Conservation (phyloP, 2,888 invertebrate genomes). For the Cremastobaeus sp. region DNA sequence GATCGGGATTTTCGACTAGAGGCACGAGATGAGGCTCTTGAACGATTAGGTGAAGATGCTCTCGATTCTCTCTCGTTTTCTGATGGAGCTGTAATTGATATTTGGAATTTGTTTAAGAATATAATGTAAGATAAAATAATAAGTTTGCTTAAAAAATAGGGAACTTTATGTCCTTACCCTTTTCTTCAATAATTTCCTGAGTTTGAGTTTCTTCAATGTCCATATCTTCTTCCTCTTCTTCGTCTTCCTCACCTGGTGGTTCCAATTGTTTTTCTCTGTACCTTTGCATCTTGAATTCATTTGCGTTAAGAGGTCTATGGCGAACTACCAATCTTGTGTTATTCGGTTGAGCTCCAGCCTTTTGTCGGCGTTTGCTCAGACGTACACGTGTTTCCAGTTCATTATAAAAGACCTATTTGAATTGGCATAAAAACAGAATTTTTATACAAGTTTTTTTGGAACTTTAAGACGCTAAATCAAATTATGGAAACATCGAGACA, state of each 20-base stretch:
- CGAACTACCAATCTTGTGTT: slow-evolving; percentile 93
- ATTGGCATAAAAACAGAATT: background rate
- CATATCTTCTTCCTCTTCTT: slow-evolving; percentile 85
- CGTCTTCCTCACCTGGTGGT: slow-evolving; percentile 85
- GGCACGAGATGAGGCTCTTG: slow-evolving; percentile 70
- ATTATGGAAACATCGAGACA: too few relatives aligned
- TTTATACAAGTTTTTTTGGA: background rate
- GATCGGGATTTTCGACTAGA: slow-evolving; percentile 71
- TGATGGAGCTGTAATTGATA: slow-evolving; percentile 70
- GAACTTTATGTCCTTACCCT: slow-evolving; percentile 65
- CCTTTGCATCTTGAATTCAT: slow-evolving; percentile 91
- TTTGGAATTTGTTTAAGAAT: background rate
- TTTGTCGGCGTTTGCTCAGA: slow-evolving; percentile 93
- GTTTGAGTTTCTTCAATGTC: slow-evolving; percentile 80
- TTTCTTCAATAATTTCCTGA: slow-evolving; percentile 72
- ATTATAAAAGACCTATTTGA: slow-evolving; percentile 88
- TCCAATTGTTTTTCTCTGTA: slow-evolving; percentile 93
- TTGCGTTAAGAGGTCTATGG: slow-evolving; percentile 90
- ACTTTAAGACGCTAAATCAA: too few relatives aligned
- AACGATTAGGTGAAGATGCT: slow-evolving; percentile 76
- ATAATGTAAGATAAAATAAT: background rate
- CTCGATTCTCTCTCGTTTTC: slow-evolving; percentile 77
- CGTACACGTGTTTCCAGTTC: slow-evolving; percentile 97
- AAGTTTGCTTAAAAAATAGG: background rate
- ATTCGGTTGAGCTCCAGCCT: slow-evolving; percentile 84